Base-by-base conservation (phyloP, 1,140 invertebrate genomes). In the Platorchestia sp. region DNA sequence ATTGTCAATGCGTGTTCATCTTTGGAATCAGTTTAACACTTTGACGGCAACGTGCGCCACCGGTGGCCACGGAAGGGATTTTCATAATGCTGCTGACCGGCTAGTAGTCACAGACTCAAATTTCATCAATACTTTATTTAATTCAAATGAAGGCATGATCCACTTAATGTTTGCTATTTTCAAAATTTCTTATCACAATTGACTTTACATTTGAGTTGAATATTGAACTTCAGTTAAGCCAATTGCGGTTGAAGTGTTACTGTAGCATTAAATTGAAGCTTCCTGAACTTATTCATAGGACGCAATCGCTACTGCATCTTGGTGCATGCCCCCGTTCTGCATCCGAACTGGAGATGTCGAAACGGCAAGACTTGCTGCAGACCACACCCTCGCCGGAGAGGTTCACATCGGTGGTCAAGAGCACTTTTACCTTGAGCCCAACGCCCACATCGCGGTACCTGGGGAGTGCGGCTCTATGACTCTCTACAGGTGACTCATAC, bases 381-480 rank as follows among this genome's bases (percentile, higher is more conserved):
- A 98, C 51, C 97, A 98, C 97, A 97, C 98, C 40, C 96, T 98
- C 45, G 98, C 98, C 97, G 98, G 99, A 22, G 98, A 98, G 97
- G 97, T 98, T 87, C 98, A 98, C 96, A 98, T 98, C 96, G 99
- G 99, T 87, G 99, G 99, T 0, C 99, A 99, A 97, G 99, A 99
- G 97, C 99, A 99, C 97, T 99, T 99, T 97, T 99, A 99, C 97
- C 97, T 99, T 96, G 99, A 99, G 97, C 99, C 99, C 0, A 98
- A 99, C 45, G 98, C 98, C 14, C 96, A 97, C 53, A 97, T 99
- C 87, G 99, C 98, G 0, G 97, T 99, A 47, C 99, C 99, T 0
- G 98, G 98, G 98, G 98, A 98, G 97, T 98, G 98, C 96, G 98
- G 99, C 96, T 99, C 99, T 97, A 97, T 99, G 95, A 99, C 99